Conservation (phyloP, 2,113 vertebrate genomes). For the Clarias magur region DNA sequence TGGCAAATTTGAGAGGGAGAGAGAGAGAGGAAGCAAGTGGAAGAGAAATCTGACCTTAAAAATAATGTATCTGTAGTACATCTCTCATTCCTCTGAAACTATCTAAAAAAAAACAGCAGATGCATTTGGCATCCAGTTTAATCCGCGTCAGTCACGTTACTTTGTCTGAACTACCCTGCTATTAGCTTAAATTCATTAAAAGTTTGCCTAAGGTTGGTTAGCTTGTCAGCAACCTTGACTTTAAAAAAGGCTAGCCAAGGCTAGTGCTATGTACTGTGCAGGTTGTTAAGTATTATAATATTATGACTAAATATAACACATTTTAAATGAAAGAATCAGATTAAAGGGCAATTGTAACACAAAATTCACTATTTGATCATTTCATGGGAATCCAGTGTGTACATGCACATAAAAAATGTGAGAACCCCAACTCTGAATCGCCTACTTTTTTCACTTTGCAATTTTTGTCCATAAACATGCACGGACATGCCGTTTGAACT, state of each 20-base stretch:
- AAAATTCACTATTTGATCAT: no score
- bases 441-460: no score
- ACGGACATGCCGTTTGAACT: no score
- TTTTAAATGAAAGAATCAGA: no score
- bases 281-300: not conserved
- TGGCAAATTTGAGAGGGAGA: slow-evolving; percentile 76
- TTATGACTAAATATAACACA: no score
- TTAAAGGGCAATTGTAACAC: no score
- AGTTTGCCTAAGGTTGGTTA: not conserved
- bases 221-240: not conserved
- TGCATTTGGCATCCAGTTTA: not conserved
- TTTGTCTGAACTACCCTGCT: not conserved
- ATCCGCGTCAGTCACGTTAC: not conserved
- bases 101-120: not conserved
- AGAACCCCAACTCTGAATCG: no score
- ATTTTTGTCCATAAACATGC: no score
- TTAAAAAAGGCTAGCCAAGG: not conserved
- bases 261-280: not conserved
- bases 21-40: not conserved
- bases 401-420: no score
- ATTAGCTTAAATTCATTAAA: not conserved
- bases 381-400: no score
- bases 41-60: not conserved
- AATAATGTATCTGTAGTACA: not conserved
- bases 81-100: not conserved